A percentile compares a stretch with the other conserved stretches of the same genome.
Conservation (phyloP, 2,113 vertebrate species). For the Aleadryas rufinucha region DNA sequence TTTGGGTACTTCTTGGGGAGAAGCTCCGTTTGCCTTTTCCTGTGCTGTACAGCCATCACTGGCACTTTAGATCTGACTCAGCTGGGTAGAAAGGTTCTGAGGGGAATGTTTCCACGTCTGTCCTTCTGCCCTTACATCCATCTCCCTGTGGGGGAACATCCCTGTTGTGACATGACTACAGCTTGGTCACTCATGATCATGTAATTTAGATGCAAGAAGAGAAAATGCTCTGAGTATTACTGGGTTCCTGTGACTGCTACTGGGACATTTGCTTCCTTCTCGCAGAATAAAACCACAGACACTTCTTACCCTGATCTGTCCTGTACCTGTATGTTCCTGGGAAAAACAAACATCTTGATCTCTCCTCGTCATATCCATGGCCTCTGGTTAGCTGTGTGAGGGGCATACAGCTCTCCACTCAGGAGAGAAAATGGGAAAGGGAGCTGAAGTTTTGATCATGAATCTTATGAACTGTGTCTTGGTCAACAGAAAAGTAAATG, state of each 20-base stretch:
- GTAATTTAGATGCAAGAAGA: not conserved
- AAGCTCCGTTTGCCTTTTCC: not conserved
- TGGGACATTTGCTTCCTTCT: not conserved
- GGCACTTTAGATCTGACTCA: not conserved
- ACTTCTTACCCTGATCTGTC: not conserved
- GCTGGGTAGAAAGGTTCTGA: not conserved
- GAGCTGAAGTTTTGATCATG: not conserved
- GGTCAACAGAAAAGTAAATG: not conserved
- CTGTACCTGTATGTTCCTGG: fast-evolving
- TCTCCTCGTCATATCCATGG: not conserved
- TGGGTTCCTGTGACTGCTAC: not conserved
- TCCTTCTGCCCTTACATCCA: not conserved
- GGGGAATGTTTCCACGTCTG: not conserved
- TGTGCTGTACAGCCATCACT: not conserved
- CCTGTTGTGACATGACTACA: not conserved
- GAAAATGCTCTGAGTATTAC: not conserved
- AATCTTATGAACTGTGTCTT: not conserved
- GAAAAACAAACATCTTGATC: not conserved
- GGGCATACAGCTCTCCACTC: not conserved
- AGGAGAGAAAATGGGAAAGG: not conserved
- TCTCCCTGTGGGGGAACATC: fast-evolving
- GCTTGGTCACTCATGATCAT: fast-evolving
- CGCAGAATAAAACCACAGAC: not conserved
- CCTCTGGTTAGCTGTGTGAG: not conserved
- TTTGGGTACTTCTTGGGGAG: not conserved